Percentiles rank a stretch among this genome's conserved stretches.
phyloP scores from a whole-genome alignment of 2,113 vertebrate genomes.

The Sapayoa aenigma region DNA sequence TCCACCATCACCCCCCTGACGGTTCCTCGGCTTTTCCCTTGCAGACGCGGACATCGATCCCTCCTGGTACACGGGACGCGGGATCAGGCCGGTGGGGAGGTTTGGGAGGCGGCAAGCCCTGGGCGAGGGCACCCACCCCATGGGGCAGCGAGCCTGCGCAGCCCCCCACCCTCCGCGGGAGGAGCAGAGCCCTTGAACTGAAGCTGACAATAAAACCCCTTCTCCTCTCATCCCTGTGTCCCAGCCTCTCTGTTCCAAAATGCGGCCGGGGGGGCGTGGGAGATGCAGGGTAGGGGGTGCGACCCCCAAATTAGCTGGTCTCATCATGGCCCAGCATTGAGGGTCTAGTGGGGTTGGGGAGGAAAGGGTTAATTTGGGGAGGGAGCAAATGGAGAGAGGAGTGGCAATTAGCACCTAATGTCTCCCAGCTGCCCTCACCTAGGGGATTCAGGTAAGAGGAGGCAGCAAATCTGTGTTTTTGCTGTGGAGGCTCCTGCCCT shows the following conservation, averaged over 20 bases:
- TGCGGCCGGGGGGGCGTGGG: accelerated
- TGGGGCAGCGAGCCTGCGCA: not conserved
- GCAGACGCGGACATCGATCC: constrained; percentile 80
- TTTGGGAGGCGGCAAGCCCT: constrained; percentile 72
- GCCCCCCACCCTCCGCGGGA: not conserved
- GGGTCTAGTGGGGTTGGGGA: not conserved
- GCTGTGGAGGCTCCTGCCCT: too few relatives aligned
- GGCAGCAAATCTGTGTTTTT: accelerated
- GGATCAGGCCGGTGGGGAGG: constrained; percentile 82
- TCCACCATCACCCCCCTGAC: not conserved
- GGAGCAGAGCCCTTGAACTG: not conserved
- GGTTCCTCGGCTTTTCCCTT: not conserved
- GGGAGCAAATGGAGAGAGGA: too few relatives aligned
- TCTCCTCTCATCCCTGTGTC: not conserved
- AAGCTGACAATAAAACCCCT: not conserved
- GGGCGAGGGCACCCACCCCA: not conserved
- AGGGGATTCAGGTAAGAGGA: not conserved
- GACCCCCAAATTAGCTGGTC: not conserved
- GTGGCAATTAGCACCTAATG: not conserved
- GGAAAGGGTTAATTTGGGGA: not conserved
- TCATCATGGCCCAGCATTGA: not conserved
- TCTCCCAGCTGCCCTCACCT: not conserved
- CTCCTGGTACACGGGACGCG: constrained; percentile 80
- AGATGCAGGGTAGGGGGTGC: accelerated
- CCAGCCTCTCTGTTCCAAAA: not conserved